These are phyloP conservation scores for Drosophila meridionalis DNA, from an alignment of 2,888 invertebrate species.

Conservation along the genomic window DNA sequence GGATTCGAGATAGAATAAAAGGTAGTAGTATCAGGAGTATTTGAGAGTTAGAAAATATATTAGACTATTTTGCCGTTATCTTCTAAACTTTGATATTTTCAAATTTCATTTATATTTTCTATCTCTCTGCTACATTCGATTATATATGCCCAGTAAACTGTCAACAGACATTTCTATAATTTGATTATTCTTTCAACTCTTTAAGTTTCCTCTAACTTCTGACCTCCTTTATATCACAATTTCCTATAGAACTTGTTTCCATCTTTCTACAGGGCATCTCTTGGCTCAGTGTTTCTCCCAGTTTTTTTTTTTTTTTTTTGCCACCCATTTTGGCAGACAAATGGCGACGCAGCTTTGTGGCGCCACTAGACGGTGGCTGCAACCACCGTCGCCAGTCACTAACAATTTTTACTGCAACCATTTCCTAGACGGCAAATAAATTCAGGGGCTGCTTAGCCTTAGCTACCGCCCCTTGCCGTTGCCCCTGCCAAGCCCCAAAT, in stretches of 20 bases:
- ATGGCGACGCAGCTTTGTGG: constrained; percentile 74
- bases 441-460: constrained; percentile 52
- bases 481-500: neutral
- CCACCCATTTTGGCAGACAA: constrained; percentile 68
- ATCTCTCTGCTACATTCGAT: neutral
- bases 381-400: constrained; percentile 57
- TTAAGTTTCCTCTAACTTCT: neutral
- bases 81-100: neutral
- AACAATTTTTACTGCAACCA: constrained; percentile 69
- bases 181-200: neutral
- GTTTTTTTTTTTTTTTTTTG: constrained; percentile 30
- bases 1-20: no score
- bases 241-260: no score
- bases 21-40: no score
- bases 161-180: no score
- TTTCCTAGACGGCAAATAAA: constrained; percentile 66
- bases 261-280: constrained; percentile 11
- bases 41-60: no score
- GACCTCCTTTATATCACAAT: neutral
- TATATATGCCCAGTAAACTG: neutral
- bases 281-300: neutral
- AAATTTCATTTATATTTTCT: neutral
- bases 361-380: constrained; percentile 60
- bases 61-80: neutral
- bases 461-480: neutral